These are phyloP conservation scores for Amblyjoppa fuscipennis DNA, from an alignment of 2,888 invertebrate species.

Conservation along the genomic window DNA sequence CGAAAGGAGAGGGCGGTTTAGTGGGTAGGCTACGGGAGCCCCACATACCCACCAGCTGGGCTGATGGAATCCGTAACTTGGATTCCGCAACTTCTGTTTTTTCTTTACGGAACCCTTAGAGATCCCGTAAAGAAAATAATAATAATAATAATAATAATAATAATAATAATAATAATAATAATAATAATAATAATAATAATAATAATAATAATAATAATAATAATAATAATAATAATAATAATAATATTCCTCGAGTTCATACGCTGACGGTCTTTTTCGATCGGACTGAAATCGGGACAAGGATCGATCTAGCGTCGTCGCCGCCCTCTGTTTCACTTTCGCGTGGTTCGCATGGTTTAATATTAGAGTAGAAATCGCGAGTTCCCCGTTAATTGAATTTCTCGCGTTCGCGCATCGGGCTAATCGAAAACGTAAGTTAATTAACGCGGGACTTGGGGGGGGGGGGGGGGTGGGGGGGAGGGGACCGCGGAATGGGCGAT, in stretches of 20 bases:
- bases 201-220: no score
- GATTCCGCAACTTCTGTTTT: no score
- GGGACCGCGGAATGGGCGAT: slow-evolving; percentile 19
- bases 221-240: no score
- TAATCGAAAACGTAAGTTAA: slow-evolving; percentile 54
- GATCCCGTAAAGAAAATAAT: no score
- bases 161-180: no score
- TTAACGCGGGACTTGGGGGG: slow-evolving; percentile 28
- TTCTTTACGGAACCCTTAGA: no score
- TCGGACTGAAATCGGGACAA: slow-evolving; percentile 10
- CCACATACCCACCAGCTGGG: no score
- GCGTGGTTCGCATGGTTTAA: slow-evolving; percentile 17
- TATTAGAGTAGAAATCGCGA: slow-evolving; percentile 24
- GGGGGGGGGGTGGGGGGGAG: not conserved
- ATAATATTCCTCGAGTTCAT: not conserved
- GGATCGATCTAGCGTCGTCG: not conserved
- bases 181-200: no score
- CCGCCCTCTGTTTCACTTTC: not conserved
- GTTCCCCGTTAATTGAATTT: slow-evolving; percentile 52
- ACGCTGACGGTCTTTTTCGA: slow-evolving; percentile 1
- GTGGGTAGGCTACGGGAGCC: no score
- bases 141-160: no score
- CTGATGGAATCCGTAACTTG: no score
- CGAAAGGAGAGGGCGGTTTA: no score
- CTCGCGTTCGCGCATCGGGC: slow-evolving; percentile 18